Evolutionary conservation across 2,888 invertebrate genomes (phyloP).

Genomic region (Zaprionus lineosus): DNA sequence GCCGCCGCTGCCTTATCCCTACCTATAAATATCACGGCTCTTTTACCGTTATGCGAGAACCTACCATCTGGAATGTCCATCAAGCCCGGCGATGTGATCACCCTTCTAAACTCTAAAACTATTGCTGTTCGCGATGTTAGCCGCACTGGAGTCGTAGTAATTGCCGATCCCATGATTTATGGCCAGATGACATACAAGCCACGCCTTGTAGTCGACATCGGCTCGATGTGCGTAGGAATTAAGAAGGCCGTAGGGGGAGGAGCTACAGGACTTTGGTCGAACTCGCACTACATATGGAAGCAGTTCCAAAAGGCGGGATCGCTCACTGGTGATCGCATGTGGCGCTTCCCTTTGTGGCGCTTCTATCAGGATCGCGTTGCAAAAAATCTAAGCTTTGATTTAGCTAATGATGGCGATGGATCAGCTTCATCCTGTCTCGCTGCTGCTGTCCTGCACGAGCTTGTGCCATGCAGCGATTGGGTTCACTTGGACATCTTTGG

Average conservation of each 20-base stretch:
- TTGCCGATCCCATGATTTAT: conserved; percentile 90
- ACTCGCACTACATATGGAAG: conserved; percentile 83
- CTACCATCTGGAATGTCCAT: conserved; percentile 85
- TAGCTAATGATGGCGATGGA: conserved; percentile 83
- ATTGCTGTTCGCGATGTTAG: conserved; percentile 63
- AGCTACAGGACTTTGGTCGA: conserved; percentile 84
- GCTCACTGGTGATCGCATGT: conserved; percentile 85
- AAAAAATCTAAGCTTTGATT: conserved; percentile 52
- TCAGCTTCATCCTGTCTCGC: conserved; percentile 86
- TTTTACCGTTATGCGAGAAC: conserved; percentile 80
- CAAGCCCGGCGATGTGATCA: conserved; percentile 81
- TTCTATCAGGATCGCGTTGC: conserved; percentile 69
- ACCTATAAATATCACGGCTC: conserved; percentile 83
- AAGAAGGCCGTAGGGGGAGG: conserved; percentile 84
- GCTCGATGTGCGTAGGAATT: conserved; percentile 84
- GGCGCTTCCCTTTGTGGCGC: conserved; percentile 85
- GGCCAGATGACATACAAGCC: conserved; percentile 86
- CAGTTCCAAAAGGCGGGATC: too few species aligned
- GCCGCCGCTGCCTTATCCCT: conserved; percentile 83
- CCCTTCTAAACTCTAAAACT: conserved; percentile 80
- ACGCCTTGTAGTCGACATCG: conserved; percentile 84
- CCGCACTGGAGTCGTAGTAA: conserved; percentile 87
- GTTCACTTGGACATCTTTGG: conserved; percentile 88
- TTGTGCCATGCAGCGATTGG: conserved; percentile 86
- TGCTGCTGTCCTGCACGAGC: conserved; percentile 86